Evolutionary conservation across 1,140 invertebrate species (phyloP), one percentile per base, ranked within the genome.

Genomic region (Vollenhovia emeryi): DNA sequence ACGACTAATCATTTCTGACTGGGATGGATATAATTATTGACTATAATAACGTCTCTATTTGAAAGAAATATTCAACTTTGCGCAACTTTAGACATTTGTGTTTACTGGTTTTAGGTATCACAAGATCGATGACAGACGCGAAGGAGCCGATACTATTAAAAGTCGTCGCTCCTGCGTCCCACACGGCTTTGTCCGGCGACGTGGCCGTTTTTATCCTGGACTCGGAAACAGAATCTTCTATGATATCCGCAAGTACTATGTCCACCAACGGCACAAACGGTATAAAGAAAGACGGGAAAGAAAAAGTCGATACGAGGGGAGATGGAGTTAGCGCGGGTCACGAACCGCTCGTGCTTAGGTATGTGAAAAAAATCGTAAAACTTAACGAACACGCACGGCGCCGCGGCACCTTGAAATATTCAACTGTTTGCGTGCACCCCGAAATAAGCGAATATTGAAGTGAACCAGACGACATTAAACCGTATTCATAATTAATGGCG

Each of bases 161-260:
- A 86, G 88, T 95, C 8, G 87, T 94, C 73, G 92, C 93, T 36
- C 92, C 94, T 13, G 87, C 96, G 21, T 95, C 95, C n/a, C 96
- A 96, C 83, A 96, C 96, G 13, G 96, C 96, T 9, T 93, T 97
- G 78, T 96, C 96, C 59, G 96, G 96, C 40, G 96, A 97, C 88
- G 94, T 97, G 24, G 95, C 95, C 71, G 95, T 97, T 60, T 93
- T 94, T 83, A 95, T 97, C 50, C 76, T 93, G 40, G 92, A 93
- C 55, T 89, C 92, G 66, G 84, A 55, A 80, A 64, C 13, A 69
- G 85, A 87, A 50, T 50, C 21, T n/a, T 86, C 71, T 43, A 85
- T 69, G n/a, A 57, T 52, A 55, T 36, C 82, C n/a, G 83, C 66
- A 57, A 74, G 59, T 33, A 73, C 8, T 13, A 40, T 52, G 24